phyloP scores from a whole-genome alignment of 2,888 invertebrate genomes.

The Chymomyza procnemis region DNA sequence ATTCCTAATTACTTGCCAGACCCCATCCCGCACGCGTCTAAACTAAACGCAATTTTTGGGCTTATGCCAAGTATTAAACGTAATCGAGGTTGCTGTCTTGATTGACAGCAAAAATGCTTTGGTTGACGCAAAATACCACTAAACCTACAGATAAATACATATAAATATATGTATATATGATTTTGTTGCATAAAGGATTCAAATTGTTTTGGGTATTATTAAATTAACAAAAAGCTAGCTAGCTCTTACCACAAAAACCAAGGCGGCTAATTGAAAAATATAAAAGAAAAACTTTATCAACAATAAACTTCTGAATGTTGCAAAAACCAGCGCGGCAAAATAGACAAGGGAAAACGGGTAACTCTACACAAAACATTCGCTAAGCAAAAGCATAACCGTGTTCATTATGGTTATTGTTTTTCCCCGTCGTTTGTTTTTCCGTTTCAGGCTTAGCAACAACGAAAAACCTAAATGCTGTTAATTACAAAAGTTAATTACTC shows the following conservation, averaged over 20 bases:
- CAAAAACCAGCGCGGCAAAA: background rate
- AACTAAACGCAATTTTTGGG: background rate
- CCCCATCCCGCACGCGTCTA: too few relatives aligned
- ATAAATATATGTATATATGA: background rate
- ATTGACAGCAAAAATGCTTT: too few relatives aligned
- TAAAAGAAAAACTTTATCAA: conserved; percentile 1
- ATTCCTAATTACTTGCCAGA: conserved; percentile 67
- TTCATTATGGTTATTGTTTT: conserved; percentile 6
- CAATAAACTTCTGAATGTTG: background rate
- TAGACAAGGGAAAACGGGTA: background rate
- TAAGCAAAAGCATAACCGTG: conserved; percentile 2
- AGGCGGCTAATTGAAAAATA: conserved; percentile 1
- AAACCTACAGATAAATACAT: background rate
- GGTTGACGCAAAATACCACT: background rate
- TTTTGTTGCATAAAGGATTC: background rate
- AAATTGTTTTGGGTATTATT: background rate
- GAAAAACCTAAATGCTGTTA: conserved; percentile 8
- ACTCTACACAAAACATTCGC: conserved; percentile 1
- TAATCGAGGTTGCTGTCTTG: too few relatives aligned
- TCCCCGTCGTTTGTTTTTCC: background rate
- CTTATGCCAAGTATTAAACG: background rate
- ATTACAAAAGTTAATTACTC: conserved; percentile 26
- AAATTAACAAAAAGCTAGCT: background rate
- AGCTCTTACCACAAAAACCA: background rate
- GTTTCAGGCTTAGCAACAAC: conserved; percentile 2